Base-by-base conservation (phyloP, 2,113 vertebrate genomes). In the Cavia porcellus region DNA sequence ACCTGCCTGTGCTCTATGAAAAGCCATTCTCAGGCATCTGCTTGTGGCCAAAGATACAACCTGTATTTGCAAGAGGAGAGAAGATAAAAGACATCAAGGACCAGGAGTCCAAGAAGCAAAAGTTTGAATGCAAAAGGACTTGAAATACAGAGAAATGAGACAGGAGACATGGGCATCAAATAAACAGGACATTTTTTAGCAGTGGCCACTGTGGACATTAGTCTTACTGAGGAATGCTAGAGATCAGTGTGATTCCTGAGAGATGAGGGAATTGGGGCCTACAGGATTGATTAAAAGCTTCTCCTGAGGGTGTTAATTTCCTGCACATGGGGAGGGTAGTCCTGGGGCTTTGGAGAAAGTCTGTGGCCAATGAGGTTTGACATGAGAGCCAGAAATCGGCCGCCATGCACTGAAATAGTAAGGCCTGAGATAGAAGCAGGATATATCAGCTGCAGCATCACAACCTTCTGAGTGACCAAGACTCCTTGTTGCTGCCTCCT, bases 401-500 rank as follows among this genome's bases (percentile, higher is more conserved):
- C 17, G 24, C 1, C 1, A 19, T 12, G 22, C 42, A 12, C 4
- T n/a, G 13, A 61, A 82, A 25, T 30, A 30, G 5, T 30, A 64
- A 75, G 47, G 24, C 74, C 50, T 42, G 59, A 81, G 55, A 50
- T 2, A 2, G 42, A 17, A 4, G 19, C 4, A 52, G 72, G 5
- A 32, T 13, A 13, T 7, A 17, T 0, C 3, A n/a, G 20, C 7
- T 32, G 47, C 10, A 59, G n/a, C 38, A 7, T 79, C n/a, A 15
- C 32, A 25, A 20, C 32, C 62, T 84, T 77, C 5, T 0, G 0
- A 50, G 28, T 12, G 7, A n/a, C 68, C 38, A 5, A 15, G 52
- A 74, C 45, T 77, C 25, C 30, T 19, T 85, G 38, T 32, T 38
- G 1, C 7, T 38, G 38, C 17, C 38, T 38, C 8, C 0, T 66